Percentiles rank a stretch among this genome's conserved stretches.
These are phyloP conservation scores for Microtus pennsylvanicus DNA, from an alignment of 2,113 vertebrate genomes.

Conservation along the genomic window DNA sequence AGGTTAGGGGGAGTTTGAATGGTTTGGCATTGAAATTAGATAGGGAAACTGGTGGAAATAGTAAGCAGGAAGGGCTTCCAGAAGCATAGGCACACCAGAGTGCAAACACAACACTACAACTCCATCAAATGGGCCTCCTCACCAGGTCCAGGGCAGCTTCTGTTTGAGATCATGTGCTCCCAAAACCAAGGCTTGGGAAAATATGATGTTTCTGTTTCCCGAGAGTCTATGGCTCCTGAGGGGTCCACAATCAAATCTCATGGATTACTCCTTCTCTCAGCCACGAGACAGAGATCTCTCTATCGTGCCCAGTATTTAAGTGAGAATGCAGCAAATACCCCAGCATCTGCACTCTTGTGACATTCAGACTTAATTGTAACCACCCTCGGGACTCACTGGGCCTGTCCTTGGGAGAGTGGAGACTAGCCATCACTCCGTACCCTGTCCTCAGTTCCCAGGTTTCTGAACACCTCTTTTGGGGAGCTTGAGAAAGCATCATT, in stretches of 20 bases:
- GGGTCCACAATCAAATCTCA: not conserved
- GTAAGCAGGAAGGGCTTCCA: not conserved
- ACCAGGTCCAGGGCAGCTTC: not conserved
- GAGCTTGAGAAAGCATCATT: not conserved
- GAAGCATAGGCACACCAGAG: not conserved
- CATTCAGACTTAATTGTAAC: not conserved
- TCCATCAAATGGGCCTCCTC: not conserved
- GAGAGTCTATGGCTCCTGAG: not conserved
- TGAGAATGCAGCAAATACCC: not conserved
- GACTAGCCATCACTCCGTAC: not conserved
- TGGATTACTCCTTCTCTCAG: not conserved
- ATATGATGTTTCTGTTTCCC: not conserved
- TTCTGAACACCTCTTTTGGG: not conserved
- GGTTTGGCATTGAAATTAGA: not conserved
- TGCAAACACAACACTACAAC: accelerated
- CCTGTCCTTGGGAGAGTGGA: not conserved
- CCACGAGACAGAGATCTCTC: not conserved
- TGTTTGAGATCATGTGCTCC: no score
- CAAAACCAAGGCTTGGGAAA: not conserved
- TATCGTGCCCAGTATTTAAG: not conserved
- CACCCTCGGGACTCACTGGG: not conserved
- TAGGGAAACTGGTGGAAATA: not conserved
- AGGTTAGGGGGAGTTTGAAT: not conserved
- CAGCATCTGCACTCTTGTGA: not conserved
- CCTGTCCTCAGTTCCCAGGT: not conserved